Conservation (phyloP, 2,888 invertebrate species). For the Bembecia ichneumoniformis region DNA sequence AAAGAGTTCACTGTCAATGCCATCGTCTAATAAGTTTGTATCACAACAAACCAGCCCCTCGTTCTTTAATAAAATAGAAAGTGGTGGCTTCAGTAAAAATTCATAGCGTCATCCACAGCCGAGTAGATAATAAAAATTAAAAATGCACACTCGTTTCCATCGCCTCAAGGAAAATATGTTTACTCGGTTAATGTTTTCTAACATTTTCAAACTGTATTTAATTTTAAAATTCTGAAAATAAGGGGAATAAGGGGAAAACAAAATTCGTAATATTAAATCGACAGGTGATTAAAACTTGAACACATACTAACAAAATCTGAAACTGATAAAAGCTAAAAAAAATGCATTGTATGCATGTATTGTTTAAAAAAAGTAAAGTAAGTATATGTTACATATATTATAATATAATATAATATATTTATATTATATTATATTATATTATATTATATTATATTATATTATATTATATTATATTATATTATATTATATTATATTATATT, state of each 20-base stretch:
- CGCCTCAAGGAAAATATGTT: slow-evolving; percentile 62
- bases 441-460: no score
- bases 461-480: no score
- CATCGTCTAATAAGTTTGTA: slow-evolving; percentile 24
- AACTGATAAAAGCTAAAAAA: neutral
- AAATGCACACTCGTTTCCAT: slow-evolving; percentile 55
- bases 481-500: no score
- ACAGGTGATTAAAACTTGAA: no score
- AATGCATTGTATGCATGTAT: neutral
- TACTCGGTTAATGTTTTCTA: slow-evolving; percentile 30
- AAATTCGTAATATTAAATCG: no score
- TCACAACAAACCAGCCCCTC: slow-evolving; percentile 39
- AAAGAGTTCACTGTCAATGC: slow-evolving; percentile 9
- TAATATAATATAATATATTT: no score
- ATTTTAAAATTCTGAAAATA: no score
- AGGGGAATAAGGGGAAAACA: no score
- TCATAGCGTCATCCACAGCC: slow-evolving; percentile 53
- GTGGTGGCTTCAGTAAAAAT: slow-evolving; percentile 58
- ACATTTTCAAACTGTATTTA: slow-evolving; percentile 11
- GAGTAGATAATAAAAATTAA: slow-evolving; percentile 60
- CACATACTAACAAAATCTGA: neutral
- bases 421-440: no score
- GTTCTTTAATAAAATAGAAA: slow-evolving; percentile 58
- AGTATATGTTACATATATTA: no score
- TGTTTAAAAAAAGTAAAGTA: no score